Conservation (phyloP, 2,888 invertebrate species). For the Disparrhopalites patrizii region DNA sequence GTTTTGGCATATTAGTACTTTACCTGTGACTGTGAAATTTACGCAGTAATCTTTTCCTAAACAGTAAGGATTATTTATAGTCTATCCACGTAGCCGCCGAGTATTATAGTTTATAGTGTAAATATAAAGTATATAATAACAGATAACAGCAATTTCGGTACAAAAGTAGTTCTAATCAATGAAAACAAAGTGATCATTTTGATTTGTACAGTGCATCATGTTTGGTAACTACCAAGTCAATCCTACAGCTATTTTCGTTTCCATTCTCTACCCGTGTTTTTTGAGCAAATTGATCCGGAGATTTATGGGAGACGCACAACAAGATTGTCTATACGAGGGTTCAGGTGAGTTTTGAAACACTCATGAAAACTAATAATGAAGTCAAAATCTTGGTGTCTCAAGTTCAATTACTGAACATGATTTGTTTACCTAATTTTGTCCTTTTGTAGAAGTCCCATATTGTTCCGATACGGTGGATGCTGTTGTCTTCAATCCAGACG, state of each 20-base stretch:
- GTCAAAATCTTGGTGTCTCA: too few species aligned
- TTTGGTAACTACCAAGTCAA: neutral
- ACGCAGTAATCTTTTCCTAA: too few species aligned
- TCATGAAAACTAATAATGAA: too few species aligned
- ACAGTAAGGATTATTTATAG: too few species aligned
- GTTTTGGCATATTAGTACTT: too few species aligned
- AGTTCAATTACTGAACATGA: too few species aligned
- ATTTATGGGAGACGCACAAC: neutral
- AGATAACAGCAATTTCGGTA: too few species aligned
- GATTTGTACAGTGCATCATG: neutral
- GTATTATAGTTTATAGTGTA: too few species aligned
- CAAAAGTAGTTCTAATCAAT: neutral
- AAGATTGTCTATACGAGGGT: neutral
- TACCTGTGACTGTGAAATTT: too few species aligned
- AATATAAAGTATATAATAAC: too few species aligned
- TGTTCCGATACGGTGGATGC: conserved; percentile 1
- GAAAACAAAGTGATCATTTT: neutral
- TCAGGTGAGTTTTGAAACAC: neutral
- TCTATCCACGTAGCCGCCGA: too few species aligned
- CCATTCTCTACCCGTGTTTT: neutral
- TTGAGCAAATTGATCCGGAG: neutral
- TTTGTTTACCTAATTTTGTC: too few species aligned
- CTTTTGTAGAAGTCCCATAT: neutral
- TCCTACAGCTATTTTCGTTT: neutral
- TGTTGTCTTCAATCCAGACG: conserved; percentile 5